These are phyloP conservation scores for Volucella inflata DNA, from an alignment of 2,888 invertebrate genomes.

Conservation along the genomic window DNA sequence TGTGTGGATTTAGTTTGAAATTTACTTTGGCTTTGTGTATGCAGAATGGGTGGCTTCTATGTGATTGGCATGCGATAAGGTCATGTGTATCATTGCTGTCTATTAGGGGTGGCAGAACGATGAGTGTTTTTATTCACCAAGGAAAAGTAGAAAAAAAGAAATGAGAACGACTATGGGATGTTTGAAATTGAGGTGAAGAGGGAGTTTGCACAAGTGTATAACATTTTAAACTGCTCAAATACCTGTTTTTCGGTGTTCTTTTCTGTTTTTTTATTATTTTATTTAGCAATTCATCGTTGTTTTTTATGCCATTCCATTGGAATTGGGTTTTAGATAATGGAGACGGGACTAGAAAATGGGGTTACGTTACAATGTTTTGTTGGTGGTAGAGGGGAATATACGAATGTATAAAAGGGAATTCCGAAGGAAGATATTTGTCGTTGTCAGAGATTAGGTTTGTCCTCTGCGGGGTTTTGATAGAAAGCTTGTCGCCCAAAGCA, in stretches of 20 bases:
- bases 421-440: too few species aligned
- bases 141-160: background rate
- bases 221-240: conserved; percentile 72
- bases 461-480: too few species aligned
- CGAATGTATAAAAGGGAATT: too few species aligned
- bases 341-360: too few species aligned
- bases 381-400: too few species aligned
- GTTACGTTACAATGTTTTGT: too few species aligned
- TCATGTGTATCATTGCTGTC: conserved; percentile 58
- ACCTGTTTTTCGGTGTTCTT: conserved; percentile 13
- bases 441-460: too few species aligned
- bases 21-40: conserved; percentile 58
- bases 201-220: conserved; percentile 69
- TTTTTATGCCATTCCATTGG: conserved; percentile 11
- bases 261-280: conserved; percentile 52
- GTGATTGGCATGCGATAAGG: conserved; percentile 73
- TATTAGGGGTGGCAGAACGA: conserved; percentile 51
- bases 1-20: conserved; percentile 44
- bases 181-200: background rate
- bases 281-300: conserved; percentile 72
- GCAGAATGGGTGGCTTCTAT: conserved; percentile 48
- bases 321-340: too few species aligned
- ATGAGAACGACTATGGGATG: background rate
- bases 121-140: conserved; percentile 29
- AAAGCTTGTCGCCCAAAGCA: too few species aligned